A percentile compares a stretch with the other conserved stretches of the same genome.
phyloP scores from a whole-genome alignment of 2,888 invertebrate species.

The Brachycybe producta region DNA sequence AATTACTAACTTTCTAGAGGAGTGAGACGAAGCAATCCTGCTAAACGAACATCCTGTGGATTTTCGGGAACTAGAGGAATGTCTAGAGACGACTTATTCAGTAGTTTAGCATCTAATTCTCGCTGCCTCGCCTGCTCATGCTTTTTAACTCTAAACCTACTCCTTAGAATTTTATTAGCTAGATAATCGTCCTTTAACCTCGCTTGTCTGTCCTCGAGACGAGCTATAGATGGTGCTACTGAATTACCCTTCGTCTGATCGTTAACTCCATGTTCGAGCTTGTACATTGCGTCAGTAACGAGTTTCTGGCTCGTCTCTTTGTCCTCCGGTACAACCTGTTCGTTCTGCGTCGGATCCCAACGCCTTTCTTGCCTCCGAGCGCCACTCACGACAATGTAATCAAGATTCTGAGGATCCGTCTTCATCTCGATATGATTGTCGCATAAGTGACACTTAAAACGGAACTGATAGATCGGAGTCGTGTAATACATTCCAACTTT shows the following conservation, averaged over 20 bases:
- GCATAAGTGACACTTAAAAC: conserved; percentile 98
- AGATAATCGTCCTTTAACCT: conserved; percentile 86
- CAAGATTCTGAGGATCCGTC: conserved; percentile 97
- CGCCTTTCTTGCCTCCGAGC: conserved; percentile 92
- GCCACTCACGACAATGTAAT: conserved; percentile 89
- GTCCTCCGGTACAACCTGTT: conserved; percentile 54
- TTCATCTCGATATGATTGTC: conserved; percentile 95
- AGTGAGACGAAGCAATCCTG: conserved; percentile 8
- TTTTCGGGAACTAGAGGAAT: conserved; percentile 17
- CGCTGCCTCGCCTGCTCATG: conserved; percentile 10
- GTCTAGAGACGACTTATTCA: conserved; percentile 16
- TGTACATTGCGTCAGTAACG: conserved; percentile 96
- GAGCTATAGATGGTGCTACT: conserved; percentile 57
- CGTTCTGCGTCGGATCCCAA: conserved; percentile 95
- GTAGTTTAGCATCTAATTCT: conserved; percentile 10
- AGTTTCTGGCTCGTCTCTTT: conserved; percentile 77
- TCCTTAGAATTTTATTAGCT: conserved; percentile 71
- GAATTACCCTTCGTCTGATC: conserved; percentile 58
- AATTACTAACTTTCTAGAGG: conserved; percentile 14
- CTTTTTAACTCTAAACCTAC: conserved; percentile 60
- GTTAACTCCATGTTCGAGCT: conserved; percentile 77
- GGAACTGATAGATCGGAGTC: conserved; percentile 93
- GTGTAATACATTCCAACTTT: conserved; percentile 91
- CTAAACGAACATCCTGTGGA: conserved; percentile 14
- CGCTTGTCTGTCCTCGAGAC: conserved; percentile 55